Percentiles rank a stretch among this genome's conserved stretches.
Evolutionary conservation across 2,113 vertebrate species (phyloP).

Genomic region (Notiomystis cincta): DNA sequence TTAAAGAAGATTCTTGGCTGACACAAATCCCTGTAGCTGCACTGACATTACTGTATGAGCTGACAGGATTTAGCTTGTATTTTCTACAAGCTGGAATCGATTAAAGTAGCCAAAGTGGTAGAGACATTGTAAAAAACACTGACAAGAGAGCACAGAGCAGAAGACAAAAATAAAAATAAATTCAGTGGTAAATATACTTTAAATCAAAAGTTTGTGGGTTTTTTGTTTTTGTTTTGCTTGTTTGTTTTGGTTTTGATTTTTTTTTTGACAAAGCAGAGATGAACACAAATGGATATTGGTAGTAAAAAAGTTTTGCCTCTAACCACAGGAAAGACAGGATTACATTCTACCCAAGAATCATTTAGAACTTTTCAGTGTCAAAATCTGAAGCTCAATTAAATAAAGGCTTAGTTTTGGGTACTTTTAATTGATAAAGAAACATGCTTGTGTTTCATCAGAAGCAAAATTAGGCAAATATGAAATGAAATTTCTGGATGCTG

Average conservation of each 20-base stretch:
- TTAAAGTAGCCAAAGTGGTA: not conserved
- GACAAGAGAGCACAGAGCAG: not conserved
- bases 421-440: not conserved
- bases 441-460: not conserved
- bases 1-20: not conserved
- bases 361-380: not conserved
- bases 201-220: not conserved
- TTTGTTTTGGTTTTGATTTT: not conserved
- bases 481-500: not conserved
- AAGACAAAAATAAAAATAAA: not conserved
- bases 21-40: conserved; percentile 12
- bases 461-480: not conserved
- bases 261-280: not conserved
- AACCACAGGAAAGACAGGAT: not conserved
- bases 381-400: not conserved
- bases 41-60: not conserved
- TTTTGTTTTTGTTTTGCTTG: not conserved
- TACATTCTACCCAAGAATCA: not conserved
- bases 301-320: not conserved
- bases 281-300: not conserved
- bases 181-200: not conserved
- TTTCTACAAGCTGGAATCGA: conserved; percentile 21
- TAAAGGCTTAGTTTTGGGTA: not conserved
- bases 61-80: conserved; percentile 11
- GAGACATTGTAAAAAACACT: not conserved